Evolutionary conservation across 1,140 invertebrate genomes (phyloP).

Genomic region (Lucilia sericata): DNA sequence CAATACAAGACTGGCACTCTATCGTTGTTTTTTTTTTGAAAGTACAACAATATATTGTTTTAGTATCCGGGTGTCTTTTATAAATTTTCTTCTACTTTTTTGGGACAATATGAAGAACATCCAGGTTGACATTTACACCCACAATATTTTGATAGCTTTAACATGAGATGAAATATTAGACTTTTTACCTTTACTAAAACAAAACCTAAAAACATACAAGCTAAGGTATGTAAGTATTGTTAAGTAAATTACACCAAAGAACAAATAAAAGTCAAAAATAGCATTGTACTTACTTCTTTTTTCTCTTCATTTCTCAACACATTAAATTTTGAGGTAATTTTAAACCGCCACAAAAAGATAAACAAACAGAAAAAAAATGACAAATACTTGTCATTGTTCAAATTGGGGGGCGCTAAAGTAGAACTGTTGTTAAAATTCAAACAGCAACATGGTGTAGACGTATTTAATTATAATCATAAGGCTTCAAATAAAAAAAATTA

Average conservation of each 20-base stretch:
- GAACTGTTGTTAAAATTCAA: not conserved
- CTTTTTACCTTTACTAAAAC: not conserved
- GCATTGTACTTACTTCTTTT: not conserved
- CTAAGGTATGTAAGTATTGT: not conserved
- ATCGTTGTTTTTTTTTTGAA: not conserved
- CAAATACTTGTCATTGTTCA: not conserved
- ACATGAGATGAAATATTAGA: constrained; percentile 30
- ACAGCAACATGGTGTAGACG: not conserved
- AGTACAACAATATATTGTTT: not conserved
- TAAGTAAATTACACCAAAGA: not conserved
- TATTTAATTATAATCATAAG: constrained; percentile 37
- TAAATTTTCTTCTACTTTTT: not conserved
- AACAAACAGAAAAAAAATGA: not conserved
- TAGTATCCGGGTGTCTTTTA: not conserved
- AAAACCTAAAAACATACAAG: not conserved
- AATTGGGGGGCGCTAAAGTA: not conserved
- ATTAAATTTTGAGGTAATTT: not conserved
- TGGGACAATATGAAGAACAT: not conserved
- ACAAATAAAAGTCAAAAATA: not conserved
- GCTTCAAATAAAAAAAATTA: constrained; percentile 6
- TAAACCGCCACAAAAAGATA: not conserved
- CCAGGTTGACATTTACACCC: constrained; percentile 4
- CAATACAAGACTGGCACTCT: constrained; percentile 35
- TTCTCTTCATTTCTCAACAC: not conserved
- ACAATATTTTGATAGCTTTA: constrained; percentile 19